These are phyloP conservation scores for Eufriesea mexicana DNA, from an alignment of 1,140 invertebrate genomes.

Conservation along the genomic window DNA sequence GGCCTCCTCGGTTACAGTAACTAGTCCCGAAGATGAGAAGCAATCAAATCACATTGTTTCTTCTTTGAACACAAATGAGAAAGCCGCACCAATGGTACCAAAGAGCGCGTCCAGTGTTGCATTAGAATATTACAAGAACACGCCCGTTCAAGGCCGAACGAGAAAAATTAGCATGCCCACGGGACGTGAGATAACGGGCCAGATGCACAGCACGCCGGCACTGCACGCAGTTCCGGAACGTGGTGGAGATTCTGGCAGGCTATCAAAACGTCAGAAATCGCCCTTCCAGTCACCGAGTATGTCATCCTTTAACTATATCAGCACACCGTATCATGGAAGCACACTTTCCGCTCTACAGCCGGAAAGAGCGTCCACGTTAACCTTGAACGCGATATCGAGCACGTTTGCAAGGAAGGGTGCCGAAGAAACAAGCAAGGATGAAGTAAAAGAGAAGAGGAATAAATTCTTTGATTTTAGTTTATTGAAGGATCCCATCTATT, in stretches of 20 bases:
- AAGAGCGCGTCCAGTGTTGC: slow-evolving; percentile 84
- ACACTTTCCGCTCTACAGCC: slow-evolving; percentile 90
- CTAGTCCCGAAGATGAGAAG: slow-evolving; percentile 69
- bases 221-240: slow-evolving; percentile 84
- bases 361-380: slow-evolving; percentile 89
- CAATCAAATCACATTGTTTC: slow-evolving; percentile 53
- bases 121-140: slow-evolving; percentile 82
- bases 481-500: slow-evolving; percentile 89
- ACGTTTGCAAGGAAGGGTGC: slow-evolving; percentile 79
- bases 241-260: slow-evolving; percentile 69
- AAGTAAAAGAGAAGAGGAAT: slow-evolving; percentile 79
- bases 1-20: slow-evolving; percentile 48
- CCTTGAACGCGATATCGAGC: slow-evolving; percentile 86
- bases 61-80: slow-evolving; percentile 45
- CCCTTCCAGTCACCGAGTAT: slow-evolving; percentile 88
- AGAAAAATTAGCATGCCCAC: slow-evolving; percentile 83
- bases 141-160: slow-evolving; percentile 78
- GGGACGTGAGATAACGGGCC: slow-evolving; percentile 81
- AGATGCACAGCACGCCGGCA: slow-evolving; percentile 84
- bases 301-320: slow-evolving; percentile 92
- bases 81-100: slow-evolving; percentile 73
- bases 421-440: slow-evolving; percentile 70
- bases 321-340: slow-evolving; percentile 92
- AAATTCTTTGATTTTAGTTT: slow-evolving; percentile 91
- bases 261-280: slow-evolving; percentile 73